A percentile compares a stretch with the other conserved stretches of the same genome.
These are phyloP conservation scores for Cherax quadricarinatus DNA, from an alignment of 1,140 invertebrate genomes.

Conservation along the genomic window DNA sequence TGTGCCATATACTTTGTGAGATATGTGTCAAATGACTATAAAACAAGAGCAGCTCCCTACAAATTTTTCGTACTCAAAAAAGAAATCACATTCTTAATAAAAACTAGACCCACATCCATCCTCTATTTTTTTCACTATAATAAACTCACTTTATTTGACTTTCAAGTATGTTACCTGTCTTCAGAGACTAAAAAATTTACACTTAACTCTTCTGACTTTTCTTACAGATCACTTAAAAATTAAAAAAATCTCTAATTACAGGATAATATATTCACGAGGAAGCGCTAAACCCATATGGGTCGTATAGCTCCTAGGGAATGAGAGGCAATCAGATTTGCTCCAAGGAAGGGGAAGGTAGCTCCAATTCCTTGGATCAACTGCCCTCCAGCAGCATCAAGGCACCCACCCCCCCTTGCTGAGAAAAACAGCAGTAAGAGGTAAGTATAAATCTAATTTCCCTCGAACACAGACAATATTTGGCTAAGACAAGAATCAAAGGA, in stretches of 20 bases:
- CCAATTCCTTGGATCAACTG: too few relatives aligned
- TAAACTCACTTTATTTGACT: conserved; percentile 1
- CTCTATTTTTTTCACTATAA: conserved; percentile 16
- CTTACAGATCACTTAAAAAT: conserved; percentile 25
- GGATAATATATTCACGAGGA: background rate
- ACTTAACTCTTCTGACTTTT: conserved; percentile 29
- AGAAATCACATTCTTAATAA: background rate
- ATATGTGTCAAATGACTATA: conserved; percentile 56
- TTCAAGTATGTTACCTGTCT: conserved; percentile 20
- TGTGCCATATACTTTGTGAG: conserved; percentile 32
- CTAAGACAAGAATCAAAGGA: conserved; percentile 64
- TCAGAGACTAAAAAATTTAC: conserved; percentile 15
- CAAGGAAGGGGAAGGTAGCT: too few relatives aligned
- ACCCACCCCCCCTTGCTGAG: background rate
- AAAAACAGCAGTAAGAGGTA: conserved; percentile 31
- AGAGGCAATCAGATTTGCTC: too few relatives aligned
- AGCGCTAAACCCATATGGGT: too few relatives aligned
- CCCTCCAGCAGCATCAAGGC: too few relatives aligned
- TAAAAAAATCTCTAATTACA: conserved; percentile 49
- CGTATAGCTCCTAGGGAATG: too few relatives aligned
- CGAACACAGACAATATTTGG: conserved; percentile 58
- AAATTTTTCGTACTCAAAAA: conserved; percentile 19
- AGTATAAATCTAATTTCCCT: conserved; percentile 46
- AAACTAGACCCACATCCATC: background rate
- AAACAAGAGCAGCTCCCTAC: conserved; percentile 10